Evolutionary conservation across 2,797 vertebrate species (phyloP).

Genomic region (Parauchenoglanis punctatus): DNA sequence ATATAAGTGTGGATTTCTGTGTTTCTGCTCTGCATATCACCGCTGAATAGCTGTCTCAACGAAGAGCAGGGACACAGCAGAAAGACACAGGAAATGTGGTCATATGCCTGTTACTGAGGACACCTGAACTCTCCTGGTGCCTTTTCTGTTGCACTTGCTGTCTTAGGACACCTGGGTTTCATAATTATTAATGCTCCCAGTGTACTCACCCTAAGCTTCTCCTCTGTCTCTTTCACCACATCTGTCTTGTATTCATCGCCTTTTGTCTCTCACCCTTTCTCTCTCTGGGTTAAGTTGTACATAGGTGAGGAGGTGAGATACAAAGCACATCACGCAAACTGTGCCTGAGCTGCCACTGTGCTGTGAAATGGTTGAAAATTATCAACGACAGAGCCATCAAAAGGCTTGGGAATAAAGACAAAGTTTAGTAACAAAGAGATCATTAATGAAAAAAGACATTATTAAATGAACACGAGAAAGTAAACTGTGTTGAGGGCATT

Average conservation of each 20-base stretch:
- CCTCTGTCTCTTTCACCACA: not conserved
- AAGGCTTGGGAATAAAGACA: too few relatives aligned
- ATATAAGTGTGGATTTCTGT: not conserved
- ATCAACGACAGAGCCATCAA: too few relatives aligned
- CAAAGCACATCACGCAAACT: not conserved
- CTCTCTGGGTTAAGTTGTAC: not conserved
- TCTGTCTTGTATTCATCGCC: not conserved
- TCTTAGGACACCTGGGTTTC: slow-evolving; percentile 70
- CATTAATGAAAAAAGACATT: not conserved
- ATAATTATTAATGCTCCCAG: slow-evolving; percentile 47
- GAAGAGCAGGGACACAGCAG: not conserved
- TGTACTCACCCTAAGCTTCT: not conserved
- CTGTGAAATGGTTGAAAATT: not conserved
- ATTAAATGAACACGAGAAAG: not conserved
- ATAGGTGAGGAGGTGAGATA: not conserved
- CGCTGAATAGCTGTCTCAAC: too few relatives aligned
- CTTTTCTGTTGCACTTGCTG: slow-evolving; percentile 77
- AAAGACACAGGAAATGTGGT: not conserved
- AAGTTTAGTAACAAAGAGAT: not conserved
- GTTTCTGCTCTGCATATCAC: not conserved
- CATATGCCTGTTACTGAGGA: not conserved
- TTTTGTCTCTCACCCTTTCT: slow-evolving; percentile 34
- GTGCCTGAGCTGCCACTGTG: not conserved
- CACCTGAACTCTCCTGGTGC: slow-evolving; percentile 72
- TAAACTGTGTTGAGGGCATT: not conserved